phyloP scores from a whole-genome alignment of 2,113 vertebrate genomes.

The Arothron firmamentum region DNA sequence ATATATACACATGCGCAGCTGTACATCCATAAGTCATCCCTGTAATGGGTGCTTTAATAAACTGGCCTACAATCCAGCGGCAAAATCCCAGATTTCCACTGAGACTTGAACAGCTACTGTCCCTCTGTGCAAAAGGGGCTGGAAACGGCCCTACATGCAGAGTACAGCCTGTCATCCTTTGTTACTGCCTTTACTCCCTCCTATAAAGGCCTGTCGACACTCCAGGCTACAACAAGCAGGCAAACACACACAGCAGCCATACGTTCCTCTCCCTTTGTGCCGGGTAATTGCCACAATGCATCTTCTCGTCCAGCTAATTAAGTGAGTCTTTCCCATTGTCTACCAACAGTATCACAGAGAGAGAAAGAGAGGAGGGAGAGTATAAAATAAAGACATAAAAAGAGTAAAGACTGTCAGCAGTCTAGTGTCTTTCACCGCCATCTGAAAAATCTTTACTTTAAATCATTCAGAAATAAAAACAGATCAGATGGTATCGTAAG shows the following conservation, averaged over 20 bases:
- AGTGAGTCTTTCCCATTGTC: constrained; percentile 74
- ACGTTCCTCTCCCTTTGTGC: constrained; percentile 70
- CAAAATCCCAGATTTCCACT: not conserved
- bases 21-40: too few species aligned
- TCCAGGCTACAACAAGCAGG: constrained; percentile 56
- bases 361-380: constrained; percentile 15
- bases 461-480: too few species aligned
- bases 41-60: not conserved
- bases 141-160: constrained; percentile 60
- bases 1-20: too few species aligned
- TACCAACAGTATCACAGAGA: constrained; percentile 60
- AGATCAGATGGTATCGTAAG: too few species aligned
- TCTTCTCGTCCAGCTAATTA: constrained; percentile 78
- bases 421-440: not conserved
- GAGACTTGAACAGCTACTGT: constrained; percentile 29
- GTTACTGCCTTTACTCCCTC: constrained; percentile 59
- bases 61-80: too few species aligned
- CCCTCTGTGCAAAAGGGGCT: constrained; percentile 54
- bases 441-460: too few species aligned
- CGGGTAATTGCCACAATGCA: constrained; percentile 78
- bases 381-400: constrained; percentile 29
- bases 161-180: constrained; percentile 64
- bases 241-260: constrained; percentile 60
- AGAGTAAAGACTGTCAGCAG: constrained; percentile 41
- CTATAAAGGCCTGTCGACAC: constrained; percentile 58